Evolutionary conservation across 2,797 vertebrate genomes (phyloP).

Genomic region (Anolis apletophallus): DNA sequence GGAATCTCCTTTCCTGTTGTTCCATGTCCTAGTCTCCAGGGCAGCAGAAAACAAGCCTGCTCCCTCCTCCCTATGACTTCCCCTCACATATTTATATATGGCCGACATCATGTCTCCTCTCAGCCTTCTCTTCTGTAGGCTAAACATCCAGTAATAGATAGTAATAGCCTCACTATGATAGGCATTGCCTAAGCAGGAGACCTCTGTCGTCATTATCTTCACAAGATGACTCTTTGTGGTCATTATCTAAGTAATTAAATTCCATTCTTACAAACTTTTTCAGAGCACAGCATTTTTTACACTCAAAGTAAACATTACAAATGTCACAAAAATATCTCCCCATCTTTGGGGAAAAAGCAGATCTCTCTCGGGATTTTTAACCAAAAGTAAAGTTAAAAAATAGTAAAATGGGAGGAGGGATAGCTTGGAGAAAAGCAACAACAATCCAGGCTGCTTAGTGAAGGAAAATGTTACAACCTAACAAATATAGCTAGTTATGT

Average conservation of each 20-base stretch:
- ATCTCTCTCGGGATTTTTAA: background rate
- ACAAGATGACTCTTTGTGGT: background rate
- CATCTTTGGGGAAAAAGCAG: no score
- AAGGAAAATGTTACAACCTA: background rate
- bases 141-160: no score
- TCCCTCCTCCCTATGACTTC: no score
- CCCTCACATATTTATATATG: no score
- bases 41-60: no score
- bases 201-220: background rate
- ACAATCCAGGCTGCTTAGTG: background rate
- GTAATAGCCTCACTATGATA: conserved; percentile 27
- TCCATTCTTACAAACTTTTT: conserved; percentile 22
- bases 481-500: conserved; percentile 12
- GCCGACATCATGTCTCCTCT: no score
- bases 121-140: no score
- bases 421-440: background rate
- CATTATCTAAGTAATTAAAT: background rate
- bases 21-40: no score
- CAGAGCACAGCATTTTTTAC: conserved; percentile 18
- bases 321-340: fast-evolving
- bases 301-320: conserved; percentile 23
- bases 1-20: no score
- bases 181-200: background rate
- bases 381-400: conserved; percentile 13
- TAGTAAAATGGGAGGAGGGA: background rate